phyloP scores from a whole-genome alignment of 2,113 vertebrate species.

The Calonectris borealis region DNA sequence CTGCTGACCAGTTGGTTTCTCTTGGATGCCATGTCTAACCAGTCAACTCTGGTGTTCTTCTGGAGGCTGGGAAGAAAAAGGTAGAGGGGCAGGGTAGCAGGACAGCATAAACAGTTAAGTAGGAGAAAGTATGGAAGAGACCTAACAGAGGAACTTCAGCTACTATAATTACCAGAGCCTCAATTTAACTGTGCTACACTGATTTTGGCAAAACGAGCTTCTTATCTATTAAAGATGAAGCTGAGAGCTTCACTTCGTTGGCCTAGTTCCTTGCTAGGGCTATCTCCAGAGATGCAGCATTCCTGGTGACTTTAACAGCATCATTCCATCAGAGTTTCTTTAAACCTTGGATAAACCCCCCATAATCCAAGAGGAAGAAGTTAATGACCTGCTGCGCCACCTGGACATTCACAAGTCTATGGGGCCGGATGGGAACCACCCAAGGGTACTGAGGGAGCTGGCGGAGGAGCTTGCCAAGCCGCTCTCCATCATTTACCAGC shows the following conservation, averaged over 20 bases:
- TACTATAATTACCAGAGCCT: neutral
- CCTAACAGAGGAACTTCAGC: neutral
- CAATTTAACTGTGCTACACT: neutral
- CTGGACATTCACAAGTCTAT: too few species aligned
- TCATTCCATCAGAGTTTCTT: constrained; percentile 29
- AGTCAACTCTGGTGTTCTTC: neutral
- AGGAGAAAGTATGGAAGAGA: neutral
- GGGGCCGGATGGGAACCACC: too few species aligned
- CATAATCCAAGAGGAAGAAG: too few species aligned
- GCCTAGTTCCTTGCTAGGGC: constrained; percentile 42
- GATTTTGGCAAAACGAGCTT: neutral
- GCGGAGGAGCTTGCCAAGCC: too few species aligned
- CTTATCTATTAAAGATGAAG: constrained; percentile 51
- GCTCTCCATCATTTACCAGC: too few species aligned
- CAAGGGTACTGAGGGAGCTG: too few species aligned
- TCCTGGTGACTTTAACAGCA: constrained; percentile 32
- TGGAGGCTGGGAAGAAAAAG: neutral
- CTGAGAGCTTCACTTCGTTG: neutral
- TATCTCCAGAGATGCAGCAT: constrained; percentile 35
- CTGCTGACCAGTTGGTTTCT: neutral
- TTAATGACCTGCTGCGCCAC: too few species aligned
- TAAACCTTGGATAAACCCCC: constrained; percentile 12
- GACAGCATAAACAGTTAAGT: neutral
- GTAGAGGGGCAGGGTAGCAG: neutral
- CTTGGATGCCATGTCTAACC: neutral